A percentile compares a stretch with the other conserved stretches of the same genome.
These are phyloP conservation scores for Athalia circularis DNA, from an alignment of 2,888 invertebrate species.

Conservation along the genomic window DNA sequence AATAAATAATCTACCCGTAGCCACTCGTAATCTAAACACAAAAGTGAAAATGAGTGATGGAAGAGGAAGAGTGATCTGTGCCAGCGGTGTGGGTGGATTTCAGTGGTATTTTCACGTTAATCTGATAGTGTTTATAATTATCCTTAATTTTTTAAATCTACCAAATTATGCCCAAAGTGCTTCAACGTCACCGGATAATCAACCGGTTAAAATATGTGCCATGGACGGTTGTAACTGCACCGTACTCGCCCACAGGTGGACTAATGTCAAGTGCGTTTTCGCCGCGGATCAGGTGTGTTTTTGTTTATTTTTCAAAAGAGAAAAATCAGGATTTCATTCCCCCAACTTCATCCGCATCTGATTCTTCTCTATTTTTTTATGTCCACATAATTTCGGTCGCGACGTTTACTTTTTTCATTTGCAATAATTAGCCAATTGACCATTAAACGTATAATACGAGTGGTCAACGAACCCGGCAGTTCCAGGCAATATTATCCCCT, in stretches of 20 bases:
- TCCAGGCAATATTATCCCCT: too few relatives aligned
- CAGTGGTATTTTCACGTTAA: neutral
- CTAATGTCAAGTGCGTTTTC: slow-evolving; percentile 81
- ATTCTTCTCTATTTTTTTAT: too few relatives aligned
- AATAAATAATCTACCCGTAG: neutral
- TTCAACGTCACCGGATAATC: slow-evolving; percentile 22
- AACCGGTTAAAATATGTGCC: slow-evolving; percentile 76
- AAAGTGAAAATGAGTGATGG: neutral
- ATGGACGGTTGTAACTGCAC: slow-evolving; percentile 79
- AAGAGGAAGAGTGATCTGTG: neutral
- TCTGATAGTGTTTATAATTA: slow-evolving; percentile 31
- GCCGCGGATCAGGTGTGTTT: slow-evolving; percentile 77
- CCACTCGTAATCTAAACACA: neutral
- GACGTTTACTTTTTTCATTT: too few relatives aligned
- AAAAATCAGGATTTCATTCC: neutral
- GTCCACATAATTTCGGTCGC: too few relatives aligned
- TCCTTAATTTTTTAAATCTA: slow-evolving; percentile 23
- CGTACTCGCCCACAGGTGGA: slow-evolving; percentile 78
- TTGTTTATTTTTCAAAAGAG: too few relatives aligned
- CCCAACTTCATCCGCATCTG: neutral
- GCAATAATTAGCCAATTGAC: too few relatives aligned
- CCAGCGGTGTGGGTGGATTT: too few relatives aligned
- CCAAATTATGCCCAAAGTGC: slow-evolving; percentile 43
- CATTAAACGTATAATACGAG: too few relatives aligned
- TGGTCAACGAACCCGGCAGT: too few relatives aligned